Percentiles rank a stretch among this genome's conserved stretches.
Conservation (phyloP, 23 tunicate species). For the Ciona savignyi region DNA sequence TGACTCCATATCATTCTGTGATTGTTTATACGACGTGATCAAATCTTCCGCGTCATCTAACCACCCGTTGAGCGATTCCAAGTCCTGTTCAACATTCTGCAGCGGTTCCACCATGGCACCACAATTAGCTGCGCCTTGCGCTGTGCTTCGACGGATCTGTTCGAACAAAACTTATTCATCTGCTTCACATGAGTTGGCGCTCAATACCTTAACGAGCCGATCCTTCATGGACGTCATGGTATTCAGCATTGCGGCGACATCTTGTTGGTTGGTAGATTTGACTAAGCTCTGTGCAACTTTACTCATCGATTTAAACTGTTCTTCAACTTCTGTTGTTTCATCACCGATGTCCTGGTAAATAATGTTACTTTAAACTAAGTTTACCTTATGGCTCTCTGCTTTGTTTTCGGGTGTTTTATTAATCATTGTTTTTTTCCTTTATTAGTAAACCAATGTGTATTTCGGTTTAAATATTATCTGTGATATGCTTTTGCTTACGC, state of each 20-base stretch:
- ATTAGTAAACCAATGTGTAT: too few relatives aligned
- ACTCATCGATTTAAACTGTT: constrained; percentile 65
- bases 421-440: neutral
- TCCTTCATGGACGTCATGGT: constrained; percentile 70
- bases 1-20: constrained; percentile 50
- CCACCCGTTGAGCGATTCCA: constrained; percentile 67
- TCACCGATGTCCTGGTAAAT: constrained; percentile 48
- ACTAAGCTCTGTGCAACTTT: constrained; percentile 64
- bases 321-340: constrained; percentile 54
- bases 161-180: neutral
- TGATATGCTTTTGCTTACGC: too few relatives aligned
- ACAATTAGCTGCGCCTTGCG: constrained; percentile 13
- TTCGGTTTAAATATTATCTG: too few relatives aligned
- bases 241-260: constrained; percentile 50
- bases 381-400: neutral
- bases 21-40: constrained; percentile 36
- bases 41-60: constrained; percentile 49
- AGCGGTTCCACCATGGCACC: constrained; percentile 57
- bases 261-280: constrained; percentile 41
- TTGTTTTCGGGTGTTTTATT: neutral
- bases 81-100: constrained; percentile 48
- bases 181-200: neutral
- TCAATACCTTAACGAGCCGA: constrained; percentile 50
- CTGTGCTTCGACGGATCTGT: constrained; percentile 54
- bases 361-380: too few relatives aligned